phyloP scores from a whole-genome alignment of 1,140 invertebrate genomes.

The Colletes latitarsis region DNA sequence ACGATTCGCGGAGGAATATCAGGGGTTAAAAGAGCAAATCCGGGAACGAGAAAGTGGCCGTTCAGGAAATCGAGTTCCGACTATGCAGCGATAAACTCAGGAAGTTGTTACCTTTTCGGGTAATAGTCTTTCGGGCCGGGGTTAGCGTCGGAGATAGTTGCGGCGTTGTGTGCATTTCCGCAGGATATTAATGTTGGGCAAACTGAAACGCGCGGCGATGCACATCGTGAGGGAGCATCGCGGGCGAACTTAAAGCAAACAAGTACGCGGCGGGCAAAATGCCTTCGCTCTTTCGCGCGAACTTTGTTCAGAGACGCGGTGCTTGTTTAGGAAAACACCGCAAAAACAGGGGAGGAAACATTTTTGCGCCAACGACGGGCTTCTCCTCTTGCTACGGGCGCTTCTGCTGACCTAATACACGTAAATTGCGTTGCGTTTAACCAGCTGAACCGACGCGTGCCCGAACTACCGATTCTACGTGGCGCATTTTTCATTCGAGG shows the following conservation, averaged over 20 bases:
- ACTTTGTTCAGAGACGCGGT: constrained; percentile 14
- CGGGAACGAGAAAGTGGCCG: not conserved
- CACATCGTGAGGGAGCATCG: not conserved
- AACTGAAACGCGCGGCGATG: constrained; percentile 33
- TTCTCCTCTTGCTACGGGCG: not conserved
- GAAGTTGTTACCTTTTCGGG: constrained; percentile 23
- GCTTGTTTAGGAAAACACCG: constrained; percentile 46
- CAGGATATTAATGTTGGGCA: constrained; percentile 47
- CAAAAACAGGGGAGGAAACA: constrained; percentile 46
- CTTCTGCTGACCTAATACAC: constrained; percentile 4
- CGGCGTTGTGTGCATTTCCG: constrained; percentile 31
- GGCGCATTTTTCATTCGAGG: not conserved
- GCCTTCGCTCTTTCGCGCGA: constrained; percentile 13
- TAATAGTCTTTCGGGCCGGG: constrained; percentile 14
- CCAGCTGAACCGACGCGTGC: not conserved
- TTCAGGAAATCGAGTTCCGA: constrained; percentile 11
- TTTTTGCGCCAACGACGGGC: constrained; percentile 32
- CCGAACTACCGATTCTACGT: not conserved
- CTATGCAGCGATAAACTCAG: not conserved
- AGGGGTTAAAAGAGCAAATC: not conserved
- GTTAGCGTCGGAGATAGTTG: constrained; percentile 9
- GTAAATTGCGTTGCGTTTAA: constrained; percentile 19
- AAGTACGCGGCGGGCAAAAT: constrained; percentile 27
- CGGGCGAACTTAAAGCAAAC: constrained; percentile 33
- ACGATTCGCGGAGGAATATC: no score